Evolutionary conservation across 2,113 vertebrate genomes (phyloP), one percentile per base, ranked within the genome.

Genomic region (Boulengeromyrus knoepffleri): DNA sequence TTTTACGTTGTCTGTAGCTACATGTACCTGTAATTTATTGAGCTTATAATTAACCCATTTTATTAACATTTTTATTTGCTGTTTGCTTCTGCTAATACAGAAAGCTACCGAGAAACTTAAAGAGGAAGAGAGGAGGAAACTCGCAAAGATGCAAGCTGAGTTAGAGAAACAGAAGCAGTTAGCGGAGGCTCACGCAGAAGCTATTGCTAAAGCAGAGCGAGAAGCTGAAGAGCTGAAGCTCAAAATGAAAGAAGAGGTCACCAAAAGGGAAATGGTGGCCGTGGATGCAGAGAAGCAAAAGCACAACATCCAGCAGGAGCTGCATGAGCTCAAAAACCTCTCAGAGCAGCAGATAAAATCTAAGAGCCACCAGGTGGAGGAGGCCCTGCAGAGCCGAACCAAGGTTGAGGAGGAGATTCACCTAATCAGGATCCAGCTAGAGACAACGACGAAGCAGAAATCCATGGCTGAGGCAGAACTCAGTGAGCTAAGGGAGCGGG

Each of bases 81-180:
- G 96, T 98, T 95, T 97, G 93, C 95, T 94, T 95, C 94, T 94
- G 95, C 93, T 97, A 96, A 97, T 95, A 90, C 97, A 99, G 99
- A 98, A 97, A 97, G 96, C 97, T 92, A 97, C 98, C 53, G 95
- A 98, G 97, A 98, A 99, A 96, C 96, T 97, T 96, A 99, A 99
- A 96, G 97, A 96, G 89, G 97, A 98, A 96, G 98, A 99, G 92
- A 96, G 97, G 94, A 96, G 96, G 96, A 98, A 97, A 94, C 97
- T 99, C 95, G 97, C 97, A 0, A 96, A 98, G 94, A 98, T 99
- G 97, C 98, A 99, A 96, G 98, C 97, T 0, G 97, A 99, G 92
- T 97, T 99, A 96, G 97, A 99, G 93, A 98, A 98, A 95, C 99
- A 99, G 95, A 97, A 96, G 96, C 98, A 98, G 96, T 94, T 99